phyloP scores from a whole-genome alignment of 2,888 invertebrate genomes.

The Cheilosia vernalis region DNA sequence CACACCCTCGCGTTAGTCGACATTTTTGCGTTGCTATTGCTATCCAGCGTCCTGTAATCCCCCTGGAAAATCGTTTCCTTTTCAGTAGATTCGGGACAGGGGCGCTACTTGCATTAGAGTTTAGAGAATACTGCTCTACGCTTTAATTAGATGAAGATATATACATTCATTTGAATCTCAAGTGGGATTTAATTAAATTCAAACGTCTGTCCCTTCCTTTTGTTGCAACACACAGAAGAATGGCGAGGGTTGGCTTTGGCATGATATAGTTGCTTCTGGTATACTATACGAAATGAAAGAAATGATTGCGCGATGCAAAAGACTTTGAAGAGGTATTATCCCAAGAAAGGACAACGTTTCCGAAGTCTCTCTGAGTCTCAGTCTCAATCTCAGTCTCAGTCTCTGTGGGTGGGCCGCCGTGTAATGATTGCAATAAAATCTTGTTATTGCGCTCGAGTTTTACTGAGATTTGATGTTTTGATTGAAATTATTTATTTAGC shows the following conservation, averaged over 20 bases:
- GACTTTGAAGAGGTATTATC: constrained; percentile 47
- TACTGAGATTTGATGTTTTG: constrained; percentile 58
- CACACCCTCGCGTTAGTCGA: constrained; percentile 48
- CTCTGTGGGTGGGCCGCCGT: constrained; percentile 18
- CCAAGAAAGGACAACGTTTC: constrained; percentile 19
- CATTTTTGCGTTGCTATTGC: constrained; percentile 12
- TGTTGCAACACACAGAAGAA: constrained; percentile 34
- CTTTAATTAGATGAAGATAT: constrained; percentile 74
- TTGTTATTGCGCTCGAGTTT: constrained; percentile 55
- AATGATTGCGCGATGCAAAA: constrained; percentile 57
- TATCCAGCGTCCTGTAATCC: constrained; percentile 38
- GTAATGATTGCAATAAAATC: constrained; percentile 63
- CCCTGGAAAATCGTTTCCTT: constrained; percentile 61
- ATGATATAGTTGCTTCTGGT: too few relatives aligned
- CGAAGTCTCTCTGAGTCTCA: not conserved
- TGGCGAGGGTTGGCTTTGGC: constrained; percentile 5
- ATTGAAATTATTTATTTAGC: constrained; percentile 71
- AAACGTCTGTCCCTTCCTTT: constrained; percentile 70
- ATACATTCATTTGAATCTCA: constrained; percentile 74
- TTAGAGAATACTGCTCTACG: constrained; percentile 41
- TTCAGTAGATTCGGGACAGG: constrained; percentile 43
- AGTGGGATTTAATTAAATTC: constrained; percentile 75
- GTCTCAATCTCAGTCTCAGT: not conserved
- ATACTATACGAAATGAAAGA: constrained; percentile 9
- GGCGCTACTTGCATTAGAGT: constrained; percentile 30